Evolutionary conservation across 1,140 invertebrate species (phyloP), one percentile per base, ranked within the genome.

Genomic region (Augochlora pura): DNA sequence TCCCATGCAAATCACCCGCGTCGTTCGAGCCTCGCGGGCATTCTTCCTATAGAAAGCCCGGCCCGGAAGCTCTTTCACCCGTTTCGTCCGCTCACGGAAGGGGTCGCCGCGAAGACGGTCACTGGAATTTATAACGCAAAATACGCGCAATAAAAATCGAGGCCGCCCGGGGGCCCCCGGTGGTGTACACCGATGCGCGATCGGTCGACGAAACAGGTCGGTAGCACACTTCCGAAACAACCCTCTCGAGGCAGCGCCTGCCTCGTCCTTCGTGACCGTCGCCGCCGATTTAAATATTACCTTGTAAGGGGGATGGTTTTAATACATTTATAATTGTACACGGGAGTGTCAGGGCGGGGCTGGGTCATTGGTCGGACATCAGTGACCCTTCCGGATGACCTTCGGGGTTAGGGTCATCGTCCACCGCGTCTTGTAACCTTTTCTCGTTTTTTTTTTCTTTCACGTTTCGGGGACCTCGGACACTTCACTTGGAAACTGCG

Each of bases 241-340:
- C 42, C 74, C 81, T 21, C 63, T 68, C 59, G 10, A 21, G 63
- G 65, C 62, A n/a, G n/a, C 65, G 65, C 49, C 32, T 23, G 57
- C 60, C 2, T 38, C 65, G 79, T 84, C 63, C 79, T 79, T 75
- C 80, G 74, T n/a, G 77, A 70, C 84, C 84, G 60, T 72, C 74
- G 74, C 77, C 82, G 84, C 49, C 86, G 86, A 92, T 92, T 91
- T 91, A 91, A 91, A 92, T 91, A 91, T 90, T 90, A 88, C 88
- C 90, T 88, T 89, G 89, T 90, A 88, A 86, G 71, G 82, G 87
- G 90, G 86, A 80, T 90, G 82, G 87, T 60, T 91, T 91, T 92
- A 92, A 92, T 91, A 90, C 89, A 91, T 92, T 92, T 92, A 91
- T 92, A 92, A 92, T 92, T 92, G 91, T 87, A 90, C 87, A 83